Conservation (phyloP, 2,888 invertebrate species). For the Nymphalis c-album region DNA sequence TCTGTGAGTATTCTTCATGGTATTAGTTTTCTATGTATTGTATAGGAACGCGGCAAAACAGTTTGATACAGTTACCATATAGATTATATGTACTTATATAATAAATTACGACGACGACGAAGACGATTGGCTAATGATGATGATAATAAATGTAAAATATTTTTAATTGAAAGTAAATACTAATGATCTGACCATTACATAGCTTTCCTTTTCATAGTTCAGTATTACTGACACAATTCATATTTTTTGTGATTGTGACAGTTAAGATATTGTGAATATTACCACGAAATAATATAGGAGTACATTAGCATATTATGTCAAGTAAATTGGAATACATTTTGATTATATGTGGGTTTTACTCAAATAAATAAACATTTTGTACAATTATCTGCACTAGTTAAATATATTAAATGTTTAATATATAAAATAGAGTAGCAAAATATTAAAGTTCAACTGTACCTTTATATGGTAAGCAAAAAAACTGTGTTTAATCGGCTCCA, state of each 20-base stretch:
- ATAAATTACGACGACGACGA: no score
- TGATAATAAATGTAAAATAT: no score
- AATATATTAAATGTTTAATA: not conserved
- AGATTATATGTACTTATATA: no score
- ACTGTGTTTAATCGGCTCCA: not conserved
- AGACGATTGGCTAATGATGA: no score
- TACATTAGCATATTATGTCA: not conserved
- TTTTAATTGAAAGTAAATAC: no score
- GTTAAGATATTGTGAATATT: not conserved
- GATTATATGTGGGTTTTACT: not conserved
- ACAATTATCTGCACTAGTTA: slow-evolving; percentile 1
- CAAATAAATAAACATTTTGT: not conserved
- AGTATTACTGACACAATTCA: not conserved
- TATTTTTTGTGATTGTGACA: not conserved
- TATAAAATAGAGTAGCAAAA: slow-evolving; percentile 2
- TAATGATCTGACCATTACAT: no score
- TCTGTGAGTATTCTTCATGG: slow-evolving; percentile 15
- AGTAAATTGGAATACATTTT: not conserved
- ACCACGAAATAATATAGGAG: not conserved
- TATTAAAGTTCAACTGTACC: not conserved
- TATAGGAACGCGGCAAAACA: not conserved
- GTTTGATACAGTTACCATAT: no score
- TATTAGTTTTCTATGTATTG: slow-evolving; percentile 10
- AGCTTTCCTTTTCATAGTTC: not conserved
- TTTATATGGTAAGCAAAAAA: not conserved